Evolutionary conservation across 2,113 vertebrate genomes (phyloP).

Genomic region (Microtus oregoni): DNA sequence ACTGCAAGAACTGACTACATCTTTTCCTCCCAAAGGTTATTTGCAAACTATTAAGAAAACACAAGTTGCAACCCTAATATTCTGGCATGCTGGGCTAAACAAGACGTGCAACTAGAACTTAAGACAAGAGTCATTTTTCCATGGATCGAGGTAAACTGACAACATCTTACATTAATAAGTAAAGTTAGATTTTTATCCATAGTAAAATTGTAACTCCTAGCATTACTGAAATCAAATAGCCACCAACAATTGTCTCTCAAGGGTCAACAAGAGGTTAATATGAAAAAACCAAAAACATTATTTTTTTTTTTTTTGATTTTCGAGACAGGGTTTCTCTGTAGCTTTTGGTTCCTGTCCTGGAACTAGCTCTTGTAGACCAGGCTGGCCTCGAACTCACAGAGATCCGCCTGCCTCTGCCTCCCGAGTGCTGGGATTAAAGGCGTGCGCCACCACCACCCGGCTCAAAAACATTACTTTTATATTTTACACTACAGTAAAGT

Average conservation of each 20-base stretch:
- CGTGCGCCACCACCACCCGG: too few species aligned
- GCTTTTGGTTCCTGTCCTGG: too few species aligned
- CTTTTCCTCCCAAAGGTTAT: background rate
- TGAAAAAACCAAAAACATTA: background rate
- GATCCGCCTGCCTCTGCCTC: too few species aligned
- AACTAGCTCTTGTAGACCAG: too few species aligned
- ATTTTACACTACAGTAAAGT: conserved; percentile 2
- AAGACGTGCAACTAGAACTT: background rate
- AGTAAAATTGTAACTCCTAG: conserved; percentile 46
- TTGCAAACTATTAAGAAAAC: conserved; percentile 8
- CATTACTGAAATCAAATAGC: conserved; percentile 40
- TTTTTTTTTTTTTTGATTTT: background rate
- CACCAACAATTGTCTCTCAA: conserved; percentile 1
- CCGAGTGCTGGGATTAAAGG: too few species aligned
- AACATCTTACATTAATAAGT: conserved; percentile 49
- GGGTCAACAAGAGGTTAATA: conserved; percentile 40
- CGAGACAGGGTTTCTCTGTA: too few species aligned
- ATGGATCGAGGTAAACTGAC: background rate
- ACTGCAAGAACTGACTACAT: background rate
- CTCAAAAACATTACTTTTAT: background rate
- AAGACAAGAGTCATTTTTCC: background rate
- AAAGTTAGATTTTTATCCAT: conserved; percentile 39
- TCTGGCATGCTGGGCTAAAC: background rate
- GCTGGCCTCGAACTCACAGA: too few species aligned
- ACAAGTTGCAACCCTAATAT: background rate